Conservation (phyloP, 2,797 vertebrate genomes). For the Catostomus latipinnis region DNA sequence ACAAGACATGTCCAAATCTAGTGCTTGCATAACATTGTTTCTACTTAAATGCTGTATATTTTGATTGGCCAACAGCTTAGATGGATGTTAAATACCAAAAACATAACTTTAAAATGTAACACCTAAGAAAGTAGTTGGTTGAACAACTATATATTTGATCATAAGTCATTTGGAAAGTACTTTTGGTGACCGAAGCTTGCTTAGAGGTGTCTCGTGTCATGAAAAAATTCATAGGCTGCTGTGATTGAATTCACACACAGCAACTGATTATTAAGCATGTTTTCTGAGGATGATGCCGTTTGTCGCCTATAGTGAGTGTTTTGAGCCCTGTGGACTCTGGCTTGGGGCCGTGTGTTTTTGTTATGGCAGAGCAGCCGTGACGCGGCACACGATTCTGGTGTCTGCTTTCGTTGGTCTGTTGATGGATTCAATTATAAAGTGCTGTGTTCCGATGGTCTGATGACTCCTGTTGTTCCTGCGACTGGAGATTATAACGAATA, state of each 20-base stretch:
- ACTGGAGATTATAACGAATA: not conserved
- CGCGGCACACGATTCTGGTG: slow-evolving; percentile 28
- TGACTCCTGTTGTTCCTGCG: slow-evolving; percentile 25
- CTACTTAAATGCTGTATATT: not conserved
- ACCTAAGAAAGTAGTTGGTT: not conserved
- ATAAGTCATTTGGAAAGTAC: not conserved
- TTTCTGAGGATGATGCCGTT: not conserved
- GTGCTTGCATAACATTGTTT: no score
- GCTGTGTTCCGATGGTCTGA: slow-evolving; percentile 36
- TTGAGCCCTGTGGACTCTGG: slow-evolving; percentile 30
- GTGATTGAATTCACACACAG: no score
- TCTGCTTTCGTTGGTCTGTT: slow-evolving; percentile 61
- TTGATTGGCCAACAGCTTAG: not conserved
- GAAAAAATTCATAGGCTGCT: not conserved
- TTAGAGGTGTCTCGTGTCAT: not conserved
- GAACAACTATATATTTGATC: not conserved
- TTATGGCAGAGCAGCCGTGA: slow-evolving; percentile 39
- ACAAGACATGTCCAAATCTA: no score
- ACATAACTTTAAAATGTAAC: no score
- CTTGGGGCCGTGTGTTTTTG: slow-evolving; percentile 24
- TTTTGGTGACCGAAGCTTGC: no score
- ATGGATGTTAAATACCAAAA: not conserved
- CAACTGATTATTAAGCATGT: not conserved
- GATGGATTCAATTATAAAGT: slow-evolving; percentile 72
- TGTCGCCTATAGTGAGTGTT: not conserved